These are phyloP conservation scores for Montipora capitata DNA, from an alignment of 92 coral and sea anemone species.

Conservation along the genomic window DNA sequence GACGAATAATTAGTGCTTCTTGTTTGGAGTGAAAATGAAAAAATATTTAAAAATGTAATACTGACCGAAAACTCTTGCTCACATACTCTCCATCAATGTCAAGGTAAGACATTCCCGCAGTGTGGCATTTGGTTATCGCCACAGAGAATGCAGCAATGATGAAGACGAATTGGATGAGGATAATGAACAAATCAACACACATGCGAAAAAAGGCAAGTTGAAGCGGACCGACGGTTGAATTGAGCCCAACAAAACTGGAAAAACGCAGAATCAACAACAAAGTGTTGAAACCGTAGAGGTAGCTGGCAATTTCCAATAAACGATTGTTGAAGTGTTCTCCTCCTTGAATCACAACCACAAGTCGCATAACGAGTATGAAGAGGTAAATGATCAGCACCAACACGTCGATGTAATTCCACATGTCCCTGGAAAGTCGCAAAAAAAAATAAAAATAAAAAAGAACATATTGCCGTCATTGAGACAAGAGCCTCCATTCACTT, in stretches of 20 bases:
- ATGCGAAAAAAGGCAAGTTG: slow-evolving; percentile 56
- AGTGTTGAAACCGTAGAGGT: slow-evolving; percentile 46
- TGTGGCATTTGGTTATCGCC: slow-evolving; percentile 47
- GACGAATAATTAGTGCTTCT: too few species aligned
- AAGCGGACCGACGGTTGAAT: slow-evolving; percentile 35
- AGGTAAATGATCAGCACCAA: slow-evolving; percentile 1
- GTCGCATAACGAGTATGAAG: slow-evolving; percentile 23
- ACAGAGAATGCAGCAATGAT: slow-evolving; percentile 45
- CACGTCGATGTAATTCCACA: slow-evolving; percentile 66
- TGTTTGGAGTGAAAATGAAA: too few species aligned
- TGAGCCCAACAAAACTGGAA: slow-evolving; percentile 36
- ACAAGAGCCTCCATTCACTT: too few species aligned
- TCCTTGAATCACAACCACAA: slow-evolving; percentile 15
- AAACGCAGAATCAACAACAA: slow-evolving; percentile 35
- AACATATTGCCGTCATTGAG: too few species aligned
- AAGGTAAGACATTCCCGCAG: slow-evolving; percentile 13
- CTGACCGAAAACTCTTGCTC: too few species aligned
- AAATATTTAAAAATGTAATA: too few species aligned
- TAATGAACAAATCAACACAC: slow-evolving; percentile 30
- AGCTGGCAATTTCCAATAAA: slow-evolving; percentile 23
- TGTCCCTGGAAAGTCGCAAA: slow-evolving; percentile 36
- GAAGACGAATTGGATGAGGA: slow-evolving; percentile 44
- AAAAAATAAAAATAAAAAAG: too few species aligned
- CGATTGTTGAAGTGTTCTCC: slow-evolving; percentile 15
- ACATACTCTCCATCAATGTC: neutral